Evolutionary conservation across 92 coral and sea anemone genomes (phyloP).

Genomic region (Palythoa heliodiscus): DNA sequence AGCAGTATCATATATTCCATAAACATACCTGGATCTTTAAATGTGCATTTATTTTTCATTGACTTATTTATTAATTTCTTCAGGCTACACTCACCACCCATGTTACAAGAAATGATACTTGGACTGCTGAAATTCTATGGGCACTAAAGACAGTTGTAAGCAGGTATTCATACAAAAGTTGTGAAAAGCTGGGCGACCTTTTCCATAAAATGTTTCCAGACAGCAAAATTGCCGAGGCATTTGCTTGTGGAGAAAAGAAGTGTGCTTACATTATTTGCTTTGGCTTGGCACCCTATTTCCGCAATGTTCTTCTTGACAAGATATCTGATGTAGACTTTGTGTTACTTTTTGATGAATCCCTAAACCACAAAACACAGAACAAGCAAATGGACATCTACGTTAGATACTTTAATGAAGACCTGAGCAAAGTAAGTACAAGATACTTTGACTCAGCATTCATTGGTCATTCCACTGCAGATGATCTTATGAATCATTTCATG

Average conservation of each 20-base stretch:
- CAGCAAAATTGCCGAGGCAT: conserved; percentile 15
- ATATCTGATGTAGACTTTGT: neutral
- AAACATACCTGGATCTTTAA: neutral
- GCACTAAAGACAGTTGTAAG: conserved; percentile 13
- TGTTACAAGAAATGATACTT: neutral
- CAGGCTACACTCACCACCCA: conserved; percentile 1
- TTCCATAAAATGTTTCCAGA: conserved; percentile 41
- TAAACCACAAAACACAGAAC: neutral
- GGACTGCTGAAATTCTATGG: neutral
- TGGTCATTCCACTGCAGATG: neutral
- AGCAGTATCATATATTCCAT: neutral
- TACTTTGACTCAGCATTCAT: neutral
- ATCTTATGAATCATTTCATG: neutral
- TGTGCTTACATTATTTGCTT: conserved; percentile 14
- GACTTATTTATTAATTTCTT: neutral
- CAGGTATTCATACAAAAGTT: conserved; percentile 26
- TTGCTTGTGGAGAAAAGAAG: conserved; percentile 26
- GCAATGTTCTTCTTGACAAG: conserved; percentile 30
- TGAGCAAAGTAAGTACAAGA: neutral
- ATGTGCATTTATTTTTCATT: neutral
- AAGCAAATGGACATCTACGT: conserved; percentile 4
- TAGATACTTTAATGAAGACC: neutral
- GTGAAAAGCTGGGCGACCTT: conserved; percentile 28
- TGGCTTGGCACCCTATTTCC: conserved; percentile 24
- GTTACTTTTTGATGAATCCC: neutral